Base-by-base conservation (phyloP, 2,888 invertebrate species). In the Agrotis ipsilon region DNA sequence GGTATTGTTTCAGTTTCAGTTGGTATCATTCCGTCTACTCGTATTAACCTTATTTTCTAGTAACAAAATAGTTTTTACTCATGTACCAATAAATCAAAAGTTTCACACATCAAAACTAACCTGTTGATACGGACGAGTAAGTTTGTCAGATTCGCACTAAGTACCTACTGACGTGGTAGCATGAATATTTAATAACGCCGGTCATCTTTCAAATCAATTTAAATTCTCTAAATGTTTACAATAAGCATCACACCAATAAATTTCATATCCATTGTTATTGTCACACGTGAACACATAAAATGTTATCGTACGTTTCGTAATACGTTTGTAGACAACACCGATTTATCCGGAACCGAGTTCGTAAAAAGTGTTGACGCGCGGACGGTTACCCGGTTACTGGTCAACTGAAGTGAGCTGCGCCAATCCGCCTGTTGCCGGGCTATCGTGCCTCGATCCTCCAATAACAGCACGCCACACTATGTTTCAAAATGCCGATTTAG, bases 401-500 rank as follows among this genome's bases (percentile, higher is more conserved):
- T 70, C 72, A 74, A 89, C 90, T 90, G 89, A 81, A 78, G 67
- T 63, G 64, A 73, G 75, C 84, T 82, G 54, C 62, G 73, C 61
- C 54, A 83, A 65, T 72, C 76, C 87, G 93, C 92, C 90, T 91
- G 92, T 93, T 93, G 92, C 94, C 89, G 90, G 90, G 92, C 81
- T 87, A 85, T 85, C 63, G 72, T 74, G 72, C 68, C 78, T 82
- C 77, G 66, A 64, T 86, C 85, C 72, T 77, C 87, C 88, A 86
- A 86, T 89, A 86, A 86, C 82, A 86, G 86, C 80, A 80, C 77
- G 72, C 64, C 54, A n/a, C 55, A n/a, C 51, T 39, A 11, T 39
- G 39, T 39, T 39, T 39, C 39, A 39, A 39, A 39, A 39, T 39
- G 39, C 39, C 39, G 39, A 11, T 1, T 11, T 39, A 39, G 39